These are phyloP conservation scores for Drosophila putrida DNA, from an alignment of 2,888 invertebrate species.

Conservation along the genomic window DNA sequence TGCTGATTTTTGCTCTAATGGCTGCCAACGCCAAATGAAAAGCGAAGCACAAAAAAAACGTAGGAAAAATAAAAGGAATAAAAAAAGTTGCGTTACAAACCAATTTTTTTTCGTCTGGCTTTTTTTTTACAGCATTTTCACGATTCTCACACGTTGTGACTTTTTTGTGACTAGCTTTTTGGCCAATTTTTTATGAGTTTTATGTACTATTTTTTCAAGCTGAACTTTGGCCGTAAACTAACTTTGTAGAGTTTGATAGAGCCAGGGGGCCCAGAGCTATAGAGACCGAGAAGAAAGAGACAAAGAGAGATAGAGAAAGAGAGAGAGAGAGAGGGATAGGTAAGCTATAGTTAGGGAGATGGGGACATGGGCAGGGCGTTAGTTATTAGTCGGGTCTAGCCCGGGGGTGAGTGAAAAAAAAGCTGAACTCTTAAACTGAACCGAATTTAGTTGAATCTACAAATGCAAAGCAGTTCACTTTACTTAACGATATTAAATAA, in stretches of 20 bases:
- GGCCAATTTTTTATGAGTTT: conserved; percentile 63
- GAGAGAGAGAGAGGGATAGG: not conserved
- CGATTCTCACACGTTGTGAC: conserved; percentile 65
- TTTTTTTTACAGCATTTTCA: conserved; percentile 62
- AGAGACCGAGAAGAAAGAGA: not conserved
- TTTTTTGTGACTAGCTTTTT: conserved; percentile 70
- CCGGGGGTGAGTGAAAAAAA: conserved; percentile 53
- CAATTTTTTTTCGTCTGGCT: conserved; percentile 64
- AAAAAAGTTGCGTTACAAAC: conserved; percentile 71
- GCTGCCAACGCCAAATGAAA: conserved; percentile 77
- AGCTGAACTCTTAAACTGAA: conserved; percentile 30
- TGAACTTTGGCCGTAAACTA: conserved; percentile 77
- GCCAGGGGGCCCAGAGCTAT: conserved; percentile 18
- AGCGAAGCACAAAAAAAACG: conserved; percentile 61
- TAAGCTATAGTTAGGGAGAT: not conserved
- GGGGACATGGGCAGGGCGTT: conserved; percentile 39
- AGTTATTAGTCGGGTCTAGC: conserved; percentile 66
- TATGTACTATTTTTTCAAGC: conserved; percentile 58
- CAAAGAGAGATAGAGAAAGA: not conserved
- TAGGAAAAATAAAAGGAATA: conserved; percentile 43
- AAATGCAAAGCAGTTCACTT: conserved; percentile 24
- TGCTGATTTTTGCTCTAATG: conserved; percentile 80
- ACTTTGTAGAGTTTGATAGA: conserved; percentile 72
- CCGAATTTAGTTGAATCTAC: conserved; percentile 34
- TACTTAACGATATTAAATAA: conserved; percentile 2